Evolutionary conservation across 1,140 invertebrate species (phyloP), one percentile per base, ranked within the genome.

Genomic region (Eurosta solidaginis): DNA sequence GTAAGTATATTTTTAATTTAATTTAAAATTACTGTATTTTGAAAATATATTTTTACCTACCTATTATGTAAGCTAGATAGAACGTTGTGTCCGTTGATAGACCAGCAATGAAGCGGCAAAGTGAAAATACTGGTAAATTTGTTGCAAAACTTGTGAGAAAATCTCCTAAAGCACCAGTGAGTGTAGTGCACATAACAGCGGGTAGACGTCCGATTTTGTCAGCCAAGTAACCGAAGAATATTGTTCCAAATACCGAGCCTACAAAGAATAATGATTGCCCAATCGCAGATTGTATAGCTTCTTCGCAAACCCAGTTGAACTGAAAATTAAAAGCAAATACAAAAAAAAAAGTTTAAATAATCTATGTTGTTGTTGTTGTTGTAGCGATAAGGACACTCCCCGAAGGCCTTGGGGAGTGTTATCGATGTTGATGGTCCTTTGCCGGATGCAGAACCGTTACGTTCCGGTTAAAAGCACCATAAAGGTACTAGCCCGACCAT

Each of bases 61-160:
- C 90, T 78, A 92, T 88, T 74, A 92, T 92, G 78, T 92, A 92
- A 89, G 91, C 91, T 80, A 92, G 89, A 20, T 90, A 88, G 79
- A 91, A 92, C 78, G 90, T 89, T 3, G 89, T 89, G 80, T 92
- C 91, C 22, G 90, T 90, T 3, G 91, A 90, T 9, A 90, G 80
- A 3, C 91, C 91, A 0, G 90, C 89, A n/a, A 91, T 73, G 77
- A 92, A 90, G 68, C 91, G 84, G 17, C 88, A 89, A 0, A 88
- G 73, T 0, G 88, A 86, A 84, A 90, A 92, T 36, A 86, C 80
- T 5, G 85, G 83, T 49, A 90, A 82, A 12, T 85, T 86, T 5
- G 77, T 83, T 0, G 90, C 87, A 68, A 90, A 89, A 4, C 89
- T 85, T 3, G 90, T 91, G 12, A 88, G 77, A 73, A 91, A 85